These are phyloP conservation scores for Melitaea athalia DNA, from an alignment of 2,888 invertebrate species.

Conservation along the genomic window DNA sequence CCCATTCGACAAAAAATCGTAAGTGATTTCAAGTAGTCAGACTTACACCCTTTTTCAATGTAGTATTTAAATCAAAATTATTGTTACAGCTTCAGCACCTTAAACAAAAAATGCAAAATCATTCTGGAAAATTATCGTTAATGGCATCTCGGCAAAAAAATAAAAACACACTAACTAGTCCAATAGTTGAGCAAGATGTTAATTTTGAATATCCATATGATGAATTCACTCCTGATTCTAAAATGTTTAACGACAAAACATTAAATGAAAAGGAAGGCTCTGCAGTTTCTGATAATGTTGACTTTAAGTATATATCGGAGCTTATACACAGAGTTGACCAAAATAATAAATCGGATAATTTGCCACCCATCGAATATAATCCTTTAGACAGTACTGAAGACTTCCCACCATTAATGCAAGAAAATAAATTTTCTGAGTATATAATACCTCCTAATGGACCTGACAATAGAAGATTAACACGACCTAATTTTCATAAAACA, in stretches of 20 bases:
- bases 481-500: slow-evolving; percentile 39
- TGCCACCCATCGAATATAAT: slow-evolving; percentile 42
- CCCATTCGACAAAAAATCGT: slow-evolving; percentile 45
- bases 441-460: slow-evolving; percentile 29
- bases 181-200: slow-evolving; percentile 39
- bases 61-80: neutral
- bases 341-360: slow-evolving; percentile 46
- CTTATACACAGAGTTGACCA: slow-evolving; percentile 63
- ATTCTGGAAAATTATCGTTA: slow-evolving; percentile 24
- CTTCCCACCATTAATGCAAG: slow-evolving; percentile 33
- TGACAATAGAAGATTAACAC: slow-evolving; percentile 34
- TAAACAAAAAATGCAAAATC: slow-evolving; percentile 31
- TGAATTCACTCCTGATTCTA: slow-evolving; percentile 39
- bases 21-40: slow-evolving; percentile 40
- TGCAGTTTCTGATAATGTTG: slow-evolving; percentile 50
- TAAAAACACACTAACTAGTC: slow-evolving; percentile 38
- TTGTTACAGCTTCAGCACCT: slow-evolving; percentile 27
- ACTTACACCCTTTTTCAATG: neutral
- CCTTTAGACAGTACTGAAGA: slow-evolving; percentile 36
- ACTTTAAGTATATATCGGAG: slow-evolving; percentile 70
- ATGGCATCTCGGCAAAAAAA: slow-evolving; percentile 39
- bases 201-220: slow-evolving; percentile 38
- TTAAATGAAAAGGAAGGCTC: slow-evolving; percentile 29
- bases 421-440: slow-evolving; percentile 22
- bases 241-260: slow-evolving; percentile 33